Percentiles rank a stretch among this genome's conserved stretches.
These are phyloP conservation scores for Philaenus spumarius DNA, from an alignment of 1,140 invertebrate genomes.

Conservation along the genomic window DNA sequence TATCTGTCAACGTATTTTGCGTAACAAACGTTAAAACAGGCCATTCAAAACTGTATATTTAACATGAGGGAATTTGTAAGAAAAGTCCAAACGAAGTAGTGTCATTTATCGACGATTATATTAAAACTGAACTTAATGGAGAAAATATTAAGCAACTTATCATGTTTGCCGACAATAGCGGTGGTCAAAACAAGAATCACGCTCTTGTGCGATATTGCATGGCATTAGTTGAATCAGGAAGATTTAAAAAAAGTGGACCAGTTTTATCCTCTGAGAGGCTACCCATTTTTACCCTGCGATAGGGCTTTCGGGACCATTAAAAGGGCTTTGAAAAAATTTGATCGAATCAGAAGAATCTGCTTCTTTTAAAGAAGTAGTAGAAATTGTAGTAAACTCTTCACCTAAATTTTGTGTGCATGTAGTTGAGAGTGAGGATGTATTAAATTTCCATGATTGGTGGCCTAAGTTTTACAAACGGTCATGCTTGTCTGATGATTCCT, in stretches of 20 bases:
- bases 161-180: constrained; percentile 27
- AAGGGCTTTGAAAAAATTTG: constrained; percentile 6
- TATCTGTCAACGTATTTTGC: constrained; percentile 28
- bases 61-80: constrained; percentile 27
- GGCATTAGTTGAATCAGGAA: constrained; percentile 10
- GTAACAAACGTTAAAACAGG: constrained; percentile 27
- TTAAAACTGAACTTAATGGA: constrained; percentile 18
- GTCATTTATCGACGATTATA: constrained; percentile 23
- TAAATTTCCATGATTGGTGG: constrained; percentile 18
- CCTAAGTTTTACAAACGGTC: constrained; percentile 15
- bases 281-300: constrained; percentile 18
- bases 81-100: constrained; percentile 29
- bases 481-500: constrained; percentile 2
- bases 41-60: constrained; percentile 25
- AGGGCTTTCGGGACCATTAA: constrained; percentile 14
- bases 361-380: constrained; percentile 4
- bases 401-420: constrained; percentile 14
- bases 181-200: constrained; percentile 21
- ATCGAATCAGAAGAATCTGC: constrained; percentile 9
- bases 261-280: constrained; percentile 18
- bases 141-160: constrained; percentile 29
- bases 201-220: constrained; percentile 18
- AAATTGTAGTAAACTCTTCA: constrained; percentile 8
- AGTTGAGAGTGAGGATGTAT: constrained; percentile 8
- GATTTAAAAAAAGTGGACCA: constrained; percentile 14